Conservation (phyloP, 2,113 vertebrate genomes). For the Mus spicilegus region DNA sequence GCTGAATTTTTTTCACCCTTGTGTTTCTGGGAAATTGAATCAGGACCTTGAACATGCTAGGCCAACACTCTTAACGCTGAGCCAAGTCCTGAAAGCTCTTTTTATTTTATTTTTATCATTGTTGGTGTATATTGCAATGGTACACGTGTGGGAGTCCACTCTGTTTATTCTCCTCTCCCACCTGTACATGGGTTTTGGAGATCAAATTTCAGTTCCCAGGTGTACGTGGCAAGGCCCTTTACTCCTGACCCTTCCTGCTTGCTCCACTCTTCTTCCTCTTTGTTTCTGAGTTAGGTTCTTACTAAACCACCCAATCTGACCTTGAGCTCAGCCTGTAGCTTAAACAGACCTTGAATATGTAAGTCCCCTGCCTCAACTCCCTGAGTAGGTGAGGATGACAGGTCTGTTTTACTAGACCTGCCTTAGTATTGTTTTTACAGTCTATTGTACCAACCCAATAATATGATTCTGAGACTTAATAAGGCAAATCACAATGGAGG, state of each 20-base stretch:
- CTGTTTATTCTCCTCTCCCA: neutral
- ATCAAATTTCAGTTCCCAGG: neutral
- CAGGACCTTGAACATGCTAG: neutral
- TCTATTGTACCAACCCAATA: neutral
- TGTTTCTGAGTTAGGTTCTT: neutral
- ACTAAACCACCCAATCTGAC: neutral
- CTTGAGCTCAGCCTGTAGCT: neutral
- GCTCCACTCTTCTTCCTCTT: neutral
- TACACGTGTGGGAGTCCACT: too few species aligned
- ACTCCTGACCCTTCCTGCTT: too few species aligned
- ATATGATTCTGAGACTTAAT: conserved; percentile 11
- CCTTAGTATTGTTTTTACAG: neutral
- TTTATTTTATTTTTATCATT: neutral
- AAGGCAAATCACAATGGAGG: neutral
- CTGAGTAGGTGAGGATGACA: neutral
- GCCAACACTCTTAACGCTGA: neutral
- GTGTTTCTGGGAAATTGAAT: neutral
- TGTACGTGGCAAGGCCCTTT: neutral
- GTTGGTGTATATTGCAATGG: too few species aligned
- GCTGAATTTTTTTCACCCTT: neutral
- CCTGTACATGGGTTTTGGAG: too few species aligned
- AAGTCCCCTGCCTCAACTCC: neutral
- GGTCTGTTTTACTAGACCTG: too few species aligned
- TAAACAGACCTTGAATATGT: neutral
- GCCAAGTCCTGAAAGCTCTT: neutral